Base-by-base conservation (phyloP, 2,113 vertebrate genomes). In the Calonectris borealis region DNA sequence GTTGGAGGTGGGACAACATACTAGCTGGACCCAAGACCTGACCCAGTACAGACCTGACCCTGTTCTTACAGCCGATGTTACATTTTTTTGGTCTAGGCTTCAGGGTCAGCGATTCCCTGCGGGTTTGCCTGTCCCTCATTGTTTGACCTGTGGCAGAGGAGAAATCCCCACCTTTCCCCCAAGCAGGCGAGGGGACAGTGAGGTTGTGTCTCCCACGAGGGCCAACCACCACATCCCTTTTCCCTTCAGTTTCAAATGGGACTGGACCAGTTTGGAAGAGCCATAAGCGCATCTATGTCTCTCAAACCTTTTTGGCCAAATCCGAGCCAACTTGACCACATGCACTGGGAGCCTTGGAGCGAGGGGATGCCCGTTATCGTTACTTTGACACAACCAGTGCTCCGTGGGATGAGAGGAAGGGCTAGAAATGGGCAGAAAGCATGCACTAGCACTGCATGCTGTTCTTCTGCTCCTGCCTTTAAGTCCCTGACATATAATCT, bases 401-500 rank as follows among this genome's bases (percentile, higher is more conserved):
- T 78, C 77, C 36, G 86, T 7, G 29, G 93, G 93, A 42, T 20
- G 94, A 71, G 76, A 94, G 73, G 93, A 52, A 97, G 90, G 79
- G 93, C 96, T 96, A 88, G 94, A 91, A 95, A 94, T 5, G 42
- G 76, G 91, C 90, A 88, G 65, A 24, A 61, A 27, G 27, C 88
- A 52, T 16, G 52, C 81, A 54, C 83, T 61, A 76, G 78, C 29
- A 4, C 57, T 1, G 6, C 69, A 40, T 58, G 32, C 96, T 94
- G 93, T 77, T 94, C 75, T 85, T 34, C 86, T 4, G 2, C 91
- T 54, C 34, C 88, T 66, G 19, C 14, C 86, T n/a, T 64, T 95
- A 94, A 95, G 82, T 88, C 94, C 75, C 94, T 81, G 91, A 91
- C 96, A 96, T 88, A 96, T 96, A 97, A 96, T 96, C 96, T 97